Conservation (phyloP, 2,113 vertebrate species). For the Tylochromis polylepis region DNA sequence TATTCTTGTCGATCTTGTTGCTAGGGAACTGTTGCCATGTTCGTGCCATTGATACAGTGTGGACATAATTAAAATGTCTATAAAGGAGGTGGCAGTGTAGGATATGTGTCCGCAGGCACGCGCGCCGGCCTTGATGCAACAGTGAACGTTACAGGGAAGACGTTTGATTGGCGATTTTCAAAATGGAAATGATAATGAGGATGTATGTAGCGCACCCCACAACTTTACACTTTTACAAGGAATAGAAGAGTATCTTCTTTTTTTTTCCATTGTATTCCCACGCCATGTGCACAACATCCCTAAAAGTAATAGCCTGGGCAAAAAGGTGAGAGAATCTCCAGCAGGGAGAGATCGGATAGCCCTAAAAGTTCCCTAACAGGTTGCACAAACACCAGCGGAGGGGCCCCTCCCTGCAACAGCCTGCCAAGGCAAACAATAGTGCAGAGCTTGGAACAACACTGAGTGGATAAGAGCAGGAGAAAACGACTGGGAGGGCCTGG, state of each 20-base stretch:
- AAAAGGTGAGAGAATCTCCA: conserved; percentile 48
- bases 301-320: conserved; percentile 7
- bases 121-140: background rate
- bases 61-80: conserved; percentile 69
- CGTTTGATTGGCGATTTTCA: background rate
- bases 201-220: background rate
- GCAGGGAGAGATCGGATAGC: conserved; percentile 63
- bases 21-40: conserved; percentile 76
- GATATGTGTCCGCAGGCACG: conserved; percentile 24
- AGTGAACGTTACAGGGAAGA: background rate
- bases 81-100: conserved; percentile 38
- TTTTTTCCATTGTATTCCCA: background rate
- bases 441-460: conserved; percentile 75
- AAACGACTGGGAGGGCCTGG: conserved; percentile 46
- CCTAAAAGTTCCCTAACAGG: conserved; percentile 76
- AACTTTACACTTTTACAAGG: background rate
- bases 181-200: background rate
- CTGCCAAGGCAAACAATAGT: conserved; percentile 79
- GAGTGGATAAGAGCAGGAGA: conserved; percentile 61
- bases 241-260: background rate
- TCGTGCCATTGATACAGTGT: conserved; percentile 64
- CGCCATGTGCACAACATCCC: background rate
- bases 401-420: conserved; percentile 74
- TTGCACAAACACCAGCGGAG: conserved; percentile 67
- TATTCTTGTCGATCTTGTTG: conserved; percentile 74